Conservation (phyloP, 1,140 invertebrate species). For the Bathynomus jamesi region DNA sequence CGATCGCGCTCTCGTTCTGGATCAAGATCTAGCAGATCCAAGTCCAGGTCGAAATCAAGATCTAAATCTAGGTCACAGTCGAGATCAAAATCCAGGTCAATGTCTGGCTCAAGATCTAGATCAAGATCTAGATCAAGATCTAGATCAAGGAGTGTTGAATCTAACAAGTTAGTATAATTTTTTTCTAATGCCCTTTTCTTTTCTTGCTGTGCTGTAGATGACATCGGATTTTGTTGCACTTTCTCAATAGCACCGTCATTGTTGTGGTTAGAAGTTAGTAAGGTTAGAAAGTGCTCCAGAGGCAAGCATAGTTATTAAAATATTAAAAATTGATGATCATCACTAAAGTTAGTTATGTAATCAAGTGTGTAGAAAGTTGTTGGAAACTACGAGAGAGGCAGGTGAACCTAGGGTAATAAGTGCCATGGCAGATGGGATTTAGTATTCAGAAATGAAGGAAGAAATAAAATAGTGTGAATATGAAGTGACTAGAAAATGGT, state of each 20-base stretch:
- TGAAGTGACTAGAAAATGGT: no score
- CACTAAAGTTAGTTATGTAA: background rate
- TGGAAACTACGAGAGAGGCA: no score
- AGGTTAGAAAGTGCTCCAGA: background rate
- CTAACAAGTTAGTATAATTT: conserved; percentile 1
- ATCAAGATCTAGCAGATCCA: background rate
- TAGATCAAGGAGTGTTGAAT: conserved; percentile 3
- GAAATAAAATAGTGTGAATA: no score
- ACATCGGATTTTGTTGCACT: background rate
- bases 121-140: conserved; percentile 1
- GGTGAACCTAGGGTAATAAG: no score
- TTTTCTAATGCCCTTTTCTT: background rate
- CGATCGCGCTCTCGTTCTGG: background rate
- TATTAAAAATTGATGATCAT: background rate
- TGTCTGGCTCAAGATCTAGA: background rate
- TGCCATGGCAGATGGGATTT: no score
- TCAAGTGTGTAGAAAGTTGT: no score
- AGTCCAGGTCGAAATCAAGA: background rate
- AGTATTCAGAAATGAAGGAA: no score
- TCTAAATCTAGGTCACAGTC: conserved; percentile 5
- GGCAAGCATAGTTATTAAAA: background rate
- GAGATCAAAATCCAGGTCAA: background rate
- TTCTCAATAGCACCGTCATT: background rate
- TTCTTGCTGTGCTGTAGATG: background rate
- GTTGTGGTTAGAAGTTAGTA: background rate